These are phyloP conservation scores for Acleris cristana DNA, from an alignment of 2,888 invertebrate genomes.

Conservation along the genomic window DNA sequence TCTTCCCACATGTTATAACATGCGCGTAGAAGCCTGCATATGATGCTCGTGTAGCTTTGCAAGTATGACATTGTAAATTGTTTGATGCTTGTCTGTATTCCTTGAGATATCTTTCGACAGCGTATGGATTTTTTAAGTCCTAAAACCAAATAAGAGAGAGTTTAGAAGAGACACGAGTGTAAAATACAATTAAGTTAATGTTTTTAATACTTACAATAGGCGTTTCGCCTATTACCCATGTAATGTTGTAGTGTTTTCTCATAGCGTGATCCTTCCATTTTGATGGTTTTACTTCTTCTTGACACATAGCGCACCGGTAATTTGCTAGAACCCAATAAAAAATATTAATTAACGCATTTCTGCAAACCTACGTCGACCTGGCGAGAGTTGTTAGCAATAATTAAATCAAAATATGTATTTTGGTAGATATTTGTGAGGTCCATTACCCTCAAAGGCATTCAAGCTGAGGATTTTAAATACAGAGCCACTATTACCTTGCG, in stretches of 20 bases:
- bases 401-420: no score
- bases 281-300: constrained; percentile 45
- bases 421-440: no score
- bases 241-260: constrained; percentile 63
- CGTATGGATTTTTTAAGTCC: constrained; percentile 78
- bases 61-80: constrained; percentile 81
- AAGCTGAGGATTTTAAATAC: no score
- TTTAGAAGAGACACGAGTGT: background rate
- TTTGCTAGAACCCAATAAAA: constrained; percentile 42
- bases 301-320: constrained; percentile 59
- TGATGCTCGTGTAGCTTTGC: constrained; percentile 78
- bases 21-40: constrained; percentile 85
- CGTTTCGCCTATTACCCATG: constrained; percentile 60
- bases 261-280: constrained; percentile 60
- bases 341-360: background rate
- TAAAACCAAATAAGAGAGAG: constrained; percentile 52
- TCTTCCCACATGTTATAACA: constrained; percentile 83
- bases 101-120: constrained; percentile 71
- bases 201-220: constrained; percentile 59
- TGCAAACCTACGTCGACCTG: no score
- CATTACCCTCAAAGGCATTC: no score
- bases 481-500: no score
- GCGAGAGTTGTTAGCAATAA: no score
- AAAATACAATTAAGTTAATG: background rate
- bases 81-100: constrained; percentile 64